Evolutionary conservation across 2,888 invertebrate genomes (phyloP).

Genomic region (Apamea anceps): DNA sequence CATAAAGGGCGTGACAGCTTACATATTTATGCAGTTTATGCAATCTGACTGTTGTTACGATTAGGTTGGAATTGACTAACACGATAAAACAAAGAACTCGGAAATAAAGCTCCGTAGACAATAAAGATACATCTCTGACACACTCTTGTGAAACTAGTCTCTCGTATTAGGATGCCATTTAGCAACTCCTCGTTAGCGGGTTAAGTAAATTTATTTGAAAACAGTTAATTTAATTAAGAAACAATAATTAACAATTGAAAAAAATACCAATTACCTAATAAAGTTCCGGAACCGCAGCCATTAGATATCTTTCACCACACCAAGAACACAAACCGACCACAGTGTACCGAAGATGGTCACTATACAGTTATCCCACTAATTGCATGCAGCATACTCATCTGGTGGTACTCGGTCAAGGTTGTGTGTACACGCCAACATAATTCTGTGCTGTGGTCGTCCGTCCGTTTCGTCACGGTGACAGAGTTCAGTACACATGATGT

Average conservation of each 20-base stretch:
- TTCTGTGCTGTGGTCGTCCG: conserved; percentile 62
- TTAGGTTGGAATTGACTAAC: not conserved
- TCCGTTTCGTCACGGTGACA: conserved; percentile 62
- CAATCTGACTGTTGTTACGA: not conserved
- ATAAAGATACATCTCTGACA: not conserved
- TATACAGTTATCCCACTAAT: conserved; percentile 43
- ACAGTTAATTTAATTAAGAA: not conserved
- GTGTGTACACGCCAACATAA: conserved; percentile 62
- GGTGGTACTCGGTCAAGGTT: conserved; percentile 69
- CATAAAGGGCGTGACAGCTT: too few species aligned
- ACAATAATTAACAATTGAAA: not conserved
- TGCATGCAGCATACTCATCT: conserved; percentile 37
- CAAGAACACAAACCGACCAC: conserved; percentile 18
- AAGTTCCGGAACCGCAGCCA: not conserved
- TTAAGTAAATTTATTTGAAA: too few species aligned
- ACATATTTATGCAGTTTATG: too few species aligned
- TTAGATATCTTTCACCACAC: not conserved
- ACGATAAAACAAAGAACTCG: not conserved
- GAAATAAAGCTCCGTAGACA: not conserved
- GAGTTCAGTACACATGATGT: conserved; percentile 36
- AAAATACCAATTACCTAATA: not conserved
- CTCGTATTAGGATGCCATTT: not conserved
- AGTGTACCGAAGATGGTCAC: conserved; percentile 12
- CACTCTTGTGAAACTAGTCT: not conserved
- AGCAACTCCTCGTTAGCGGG: not conserved